These are phyloP conservation scores for Perithous albicinctus DNA, from an alignment of 2,888 invertebrate genomes.

Conservation along the genomic window DNA sequence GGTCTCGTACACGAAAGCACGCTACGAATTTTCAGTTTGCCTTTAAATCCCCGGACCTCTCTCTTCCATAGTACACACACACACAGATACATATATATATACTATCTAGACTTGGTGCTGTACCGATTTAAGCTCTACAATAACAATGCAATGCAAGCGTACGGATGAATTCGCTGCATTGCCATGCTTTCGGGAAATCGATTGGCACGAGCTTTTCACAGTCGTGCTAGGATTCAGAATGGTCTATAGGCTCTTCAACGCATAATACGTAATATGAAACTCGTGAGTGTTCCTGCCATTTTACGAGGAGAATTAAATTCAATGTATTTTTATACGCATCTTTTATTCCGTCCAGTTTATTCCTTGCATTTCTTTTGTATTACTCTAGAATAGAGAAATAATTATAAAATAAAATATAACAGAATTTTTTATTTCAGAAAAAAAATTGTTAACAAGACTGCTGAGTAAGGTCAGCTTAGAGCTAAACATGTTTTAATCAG, in stretches of 20 bases:
- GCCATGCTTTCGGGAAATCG: constrained; percentile 48
- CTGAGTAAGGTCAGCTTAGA: too few relatives aligned
- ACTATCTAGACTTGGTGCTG: not conserved
- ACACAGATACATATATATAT: not conserved
- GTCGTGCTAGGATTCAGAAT: constrained; percentile 37
- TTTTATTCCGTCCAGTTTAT: constrained; percentile 45
- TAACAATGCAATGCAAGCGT: constrained; percentile 36
- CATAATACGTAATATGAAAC: constrained; percentile 36
- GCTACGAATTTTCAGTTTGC: constrained; percentile 29
- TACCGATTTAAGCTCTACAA: constrained; percentile 18
- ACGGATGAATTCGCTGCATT: constrained; percentile 29
- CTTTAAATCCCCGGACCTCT: constrained; percentile 1
- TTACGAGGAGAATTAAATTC: constrained; percentile 52
- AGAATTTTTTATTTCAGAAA: too few relatives aligned
- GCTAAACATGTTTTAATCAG: too few relatives aligned
- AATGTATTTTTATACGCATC: constrained; percentile 49
- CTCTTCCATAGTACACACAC: constrained; percentile 6
- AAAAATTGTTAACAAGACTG: too few relatives aligned
- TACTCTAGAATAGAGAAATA: not conserved
- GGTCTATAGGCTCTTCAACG: constrained; percentile 35
- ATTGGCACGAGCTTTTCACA: constrained; percentile 45
- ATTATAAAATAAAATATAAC: not conserved
- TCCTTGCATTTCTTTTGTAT: constrained; percentile 3
- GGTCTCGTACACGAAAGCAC: constrained; percentile 25
- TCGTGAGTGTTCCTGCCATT: constrained; percentile 15